Evolutionary conservation across 92 coral and sea anemone species (phyloP).

Genomic region (Pocillopora grandis): DNA sequence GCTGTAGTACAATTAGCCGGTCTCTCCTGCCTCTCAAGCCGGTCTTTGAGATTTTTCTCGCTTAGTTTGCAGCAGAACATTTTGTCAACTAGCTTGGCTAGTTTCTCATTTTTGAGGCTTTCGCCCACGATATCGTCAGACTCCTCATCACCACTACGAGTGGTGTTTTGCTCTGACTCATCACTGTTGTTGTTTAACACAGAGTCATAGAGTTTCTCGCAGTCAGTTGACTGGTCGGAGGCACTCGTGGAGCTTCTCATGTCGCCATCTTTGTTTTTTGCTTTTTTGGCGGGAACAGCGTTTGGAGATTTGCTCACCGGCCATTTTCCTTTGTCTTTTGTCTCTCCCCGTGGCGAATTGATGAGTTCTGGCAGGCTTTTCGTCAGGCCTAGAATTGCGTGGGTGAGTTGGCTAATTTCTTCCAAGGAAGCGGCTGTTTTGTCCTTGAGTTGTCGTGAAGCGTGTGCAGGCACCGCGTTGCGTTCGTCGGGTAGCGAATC

Average conservation of each 20-base stretch:
- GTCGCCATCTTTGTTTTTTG: background rate
- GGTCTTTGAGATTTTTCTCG: slow-evolving; percentile 42
- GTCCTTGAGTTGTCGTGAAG: too few species aligned
- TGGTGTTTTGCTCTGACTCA: background rate
- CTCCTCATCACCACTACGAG: slow-evolving; percentile 17
- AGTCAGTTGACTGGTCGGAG: background rate
- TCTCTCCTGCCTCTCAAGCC: slow-evolving; percentile 50
- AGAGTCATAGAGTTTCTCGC: background rate
- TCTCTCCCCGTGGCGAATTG: too few species aligned
- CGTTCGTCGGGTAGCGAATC: too few species aligned
- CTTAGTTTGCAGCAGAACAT: slow-evolving; percentile 49
- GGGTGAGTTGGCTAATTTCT: too few species aligned
- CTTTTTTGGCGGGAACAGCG: background rate
- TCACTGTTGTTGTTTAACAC: background rate
- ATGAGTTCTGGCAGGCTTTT: too few species aligned
- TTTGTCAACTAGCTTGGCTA: slow-evolving; percentile 44
- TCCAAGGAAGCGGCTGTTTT: too few species aligned
- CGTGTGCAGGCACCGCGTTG: too few species aligned
- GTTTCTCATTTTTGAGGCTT: slow-evolving; percentile 34
- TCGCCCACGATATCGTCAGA: slow-evolving; percentile 40
- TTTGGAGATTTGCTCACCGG: background rate
- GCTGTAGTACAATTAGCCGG: slow-evolving; percentile 39
- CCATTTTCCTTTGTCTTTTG: too few species aligned
- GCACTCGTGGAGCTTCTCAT: background rate
- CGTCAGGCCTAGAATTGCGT: too few species aligned